Conservation (phyloP, 2,113 vertebrate species). For the Phyllostomus hastatus region DNA sequence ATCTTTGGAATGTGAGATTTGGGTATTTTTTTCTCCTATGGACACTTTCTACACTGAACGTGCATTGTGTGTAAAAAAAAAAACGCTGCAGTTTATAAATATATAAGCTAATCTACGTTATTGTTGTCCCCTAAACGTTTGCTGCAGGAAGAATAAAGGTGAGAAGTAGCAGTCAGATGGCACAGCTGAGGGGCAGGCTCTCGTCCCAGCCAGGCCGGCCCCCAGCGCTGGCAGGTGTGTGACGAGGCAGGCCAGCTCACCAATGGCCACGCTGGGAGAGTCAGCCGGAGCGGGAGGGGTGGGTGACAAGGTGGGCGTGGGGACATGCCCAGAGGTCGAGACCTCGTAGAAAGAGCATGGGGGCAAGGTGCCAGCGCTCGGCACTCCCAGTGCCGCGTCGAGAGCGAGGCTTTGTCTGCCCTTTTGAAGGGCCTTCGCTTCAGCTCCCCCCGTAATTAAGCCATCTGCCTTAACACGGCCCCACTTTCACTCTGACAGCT, state of each 20-base stretch:
- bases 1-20: not conserved
- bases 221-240: rapidly evolving
- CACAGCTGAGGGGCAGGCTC: not conserved
- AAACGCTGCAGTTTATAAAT: not conserved
- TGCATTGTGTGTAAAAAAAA: not conserved
- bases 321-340: not conserved
- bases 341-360: rapidly evolving
- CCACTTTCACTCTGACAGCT: not conserved
- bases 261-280: not conserved
- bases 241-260: too few relatives aligned
- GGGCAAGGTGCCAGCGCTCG: not conserved
- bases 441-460: not conserved
- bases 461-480: not conserved
- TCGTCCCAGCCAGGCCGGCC: rapidly evolving
- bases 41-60: not conserved
- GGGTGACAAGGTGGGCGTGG: not conserved
- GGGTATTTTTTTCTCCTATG: not conserved
- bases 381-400: not conserved
- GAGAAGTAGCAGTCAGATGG: not conserved
- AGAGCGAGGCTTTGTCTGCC: not conserved
- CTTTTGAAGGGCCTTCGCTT: not conserved
- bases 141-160: not conserved
- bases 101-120: not conserved
- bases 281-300: rapidly evolving
- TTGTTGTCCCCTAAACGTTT: not conserved